Conservation (phyloP, 1,140 invertebrate genomes). For the Drosophila yakuba region DNA sequence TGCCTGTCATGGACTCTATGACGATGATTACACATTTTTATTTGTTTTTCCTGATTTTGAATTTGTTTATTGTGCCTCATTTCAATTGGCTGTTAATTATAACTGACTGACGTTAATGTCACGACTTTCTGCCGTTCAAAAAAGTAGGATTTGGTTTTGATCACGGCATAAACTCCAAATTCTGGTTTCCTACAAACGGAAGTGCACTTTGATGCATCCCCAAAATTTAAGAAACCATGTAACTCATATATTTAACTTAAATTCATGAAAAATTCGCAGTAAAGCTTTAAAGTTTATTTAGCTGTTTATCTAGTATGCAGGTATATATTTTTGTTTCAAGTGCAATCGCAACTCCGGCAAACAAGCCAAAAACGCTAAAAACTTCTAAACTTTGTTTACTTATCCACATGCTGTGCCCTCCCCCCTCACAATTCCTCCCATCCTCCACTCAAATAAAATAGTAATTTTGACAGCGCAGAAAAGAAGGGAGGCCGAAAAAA, state of each 20-base stretch:
- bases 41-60: slow-evolving; percentile 30
- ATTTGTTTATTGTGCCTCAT: slow-evolving; percentile 22
- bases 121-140: not conserved
- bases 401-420: slow-evolving; percentile 27
- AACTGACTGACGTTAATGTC: not conserved
- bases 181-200: not conserved
- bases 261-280: too few species aligned
- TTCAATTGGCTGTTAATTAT: slow-evolving; percentile 18
- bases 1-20: slow-evolving; percentile 25
- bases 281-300: not conserved
- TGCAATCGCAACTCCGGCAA: slow-evolving; percentile 13
- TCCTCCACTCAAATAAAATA: slow-evolving; percentile 46
- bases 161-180: too few species aligned
- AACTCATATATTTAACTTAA: too few species aligned
- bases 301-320: not conserved
- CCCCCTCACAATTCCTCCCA: not conserved
- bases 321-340: not conserved
- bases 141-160: not conserved
- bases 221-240: too few species aligned
- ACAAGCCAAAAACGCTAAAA: slow-evolving; percentile 32
- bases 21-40: slow-evolving; percentile 35
- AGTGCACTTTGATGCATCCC: too few species aligned
- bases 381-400: slow-evolving; percentile 52
- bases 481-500: slow-evolving; percentile 21
- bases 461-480: slow-evolving; percentile 38